Evolutionary conservation across 2,797 vertebrate genomes (phyloP).

Genomic region (Artibeus lituratus): DNA sequence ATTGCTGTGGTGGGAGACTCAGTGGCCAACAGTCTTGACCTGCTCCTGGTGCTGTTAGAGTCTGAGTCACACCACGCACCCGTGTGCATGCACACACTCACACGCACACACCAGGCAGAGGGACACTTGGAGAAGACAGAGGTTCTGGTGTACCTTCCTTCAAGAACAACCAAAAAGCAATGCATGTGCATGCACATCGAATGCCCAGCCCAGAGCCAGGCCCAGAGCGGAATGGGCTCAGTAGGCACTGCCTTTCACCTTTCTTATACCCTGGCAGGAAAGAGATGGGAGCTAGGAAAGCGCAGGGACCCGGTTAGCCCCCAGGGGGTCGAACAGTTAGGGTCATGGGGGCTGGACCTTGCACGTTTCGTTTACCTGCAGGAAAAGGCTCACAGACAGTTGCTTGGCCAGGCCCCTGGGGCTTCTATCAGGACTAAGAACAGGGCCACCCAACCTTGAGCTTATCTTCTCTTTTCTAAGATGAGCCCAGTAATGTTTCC

Average conservation of each 20-base stretch:
- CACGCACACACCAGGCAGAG: not conserved
- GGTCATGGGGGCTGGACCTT: not conserved
- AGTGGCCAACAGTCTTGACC: not conserved
- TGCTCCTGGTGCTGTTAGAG: not conserved
- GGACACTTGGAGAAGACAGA: not conserved
- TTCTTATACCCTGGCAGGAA: not conserved
- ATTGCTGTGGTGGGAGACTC: not conserved
- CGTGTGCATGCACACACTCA: not conserved
- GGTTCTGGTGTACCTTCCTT: not conserved
- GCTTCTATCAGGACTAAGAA: not conserved
- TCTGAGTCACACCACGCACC: not conserved
- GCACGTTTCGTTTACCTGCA: not conserved
- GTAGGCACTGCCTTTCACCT: not conserved
- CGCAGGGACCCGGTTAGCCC: too few relatives aligned
- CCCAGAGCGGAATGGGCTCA: not conserved
- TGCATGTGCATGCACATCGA: accelerated
- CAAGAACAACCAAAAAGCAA: not conserved
- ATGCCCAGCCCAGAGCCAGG: not conserved
- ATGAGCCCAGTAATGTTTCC: not conserved
- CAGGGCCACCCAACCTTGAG: not conserved
- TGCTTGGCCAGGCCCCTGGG: not conserved
- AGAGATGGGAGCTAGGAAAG: not conserved
- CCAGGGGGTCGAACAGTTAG: not conserved
- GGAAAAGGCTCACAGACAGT: not conserved
- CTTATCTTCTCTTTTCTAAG: not conserved